A percentile compares a stretch with the other conserved stretches of the same genome.
Conservation (phyloP, 1,140 invertebrate genomes). For the Druon quercuslanigerum region DNA sequence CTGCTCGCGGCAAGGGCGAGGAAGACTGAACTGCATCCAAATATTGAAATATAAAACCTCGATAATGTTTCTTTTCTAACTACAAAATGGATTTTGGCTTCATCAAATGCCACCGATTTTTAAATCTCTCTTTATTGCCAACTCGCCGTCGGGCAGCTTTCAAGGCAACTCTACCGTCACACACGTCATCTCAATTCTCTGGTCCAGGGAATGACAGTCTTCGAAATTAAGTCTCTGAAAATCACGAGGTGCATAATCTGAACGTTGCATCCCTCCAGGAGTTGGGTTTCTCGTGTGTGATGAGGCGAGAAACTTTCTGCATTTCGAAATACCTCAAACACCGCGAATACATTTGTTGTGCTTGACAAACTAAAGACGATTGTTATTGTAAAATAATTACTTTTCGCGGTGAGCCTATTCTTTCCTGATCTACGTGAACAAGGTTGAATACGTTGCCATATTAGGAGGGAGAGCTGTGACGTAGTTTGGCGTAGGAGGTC, state of each 20-base stretch:
- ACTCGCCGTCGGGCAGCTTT: background rate
- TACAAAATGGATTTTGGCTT: background rate
- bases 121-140: background rate
- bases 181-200: conserved; percentile 6
- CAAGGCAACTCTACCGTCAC: conserved; percentile 4
- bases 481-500: conserved; percentile 73
- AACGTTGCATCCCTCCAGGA: conserved; percentile 25
- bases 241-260: conserved; percentile 19
- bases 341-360: background rate
- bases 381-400: background rate
- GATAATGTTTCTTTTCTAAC: background rate
- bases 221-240: conserved; percentile 12
- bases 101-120: background rate
- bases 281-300: background rate
- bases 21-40: background rate
- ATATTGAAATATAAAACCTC: no score
- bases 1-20: background rate
- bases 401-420: conserved; percentile 12
- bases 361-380: background rate
- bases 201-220: background rate
- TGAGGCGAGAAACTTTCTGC: conserved; percentile 4
- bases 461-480: conserved; percentile 72
- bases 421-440: conserved; percentile 64
- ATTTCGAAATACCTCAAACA: conserved; percentile 20
- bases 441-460: conserved; percentile 70